Evolutionary conservation across 2,888 invertebrate species (phyloP), one percentile per base, ranked within the genome.

Genomic region (Parelbella ahira): DNA sequence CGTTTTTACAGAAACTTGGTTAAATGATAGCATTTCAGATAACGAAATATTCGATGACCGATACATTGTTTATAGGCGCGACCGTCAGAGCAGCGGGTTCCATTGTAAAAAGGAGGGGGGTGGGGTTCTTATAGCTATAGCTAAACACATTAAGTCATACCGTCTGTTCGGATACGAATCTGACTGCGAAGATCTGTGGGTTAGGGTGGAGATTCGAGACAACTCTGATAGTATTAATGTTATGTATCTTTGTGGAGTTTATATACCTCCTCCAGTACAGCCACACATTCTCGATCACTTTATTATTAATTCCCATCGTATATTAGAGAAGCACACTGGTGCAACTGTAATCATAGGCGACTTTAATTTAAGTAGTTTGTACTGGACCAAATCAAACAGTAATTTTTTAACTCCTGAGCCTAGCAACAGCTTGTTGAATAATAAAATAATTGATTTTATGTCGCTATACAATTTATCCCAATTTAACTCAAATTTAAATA

Each of bases 201-300:
- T 48, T 12, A 42, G 18, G 4, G 1, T 47, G 2, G 29, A 47
- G 6, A 6, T 38, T 2, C 4, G 3, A 2, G n/a, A 27, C 3
- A n/a, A 8, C 2, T 8, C 24, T n/a, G 12, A 7, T 10, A 13
- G 1, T 7, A n/a, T 19, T 19, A 30, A 19, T 7, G 1, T 10
- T 8, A 3, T 45, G 10, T 18, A 20, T 12, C 7, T 47, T 4
- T 45, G 39, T 29, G 28, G 34, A 10, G 44, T 37, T 10, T 37
- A 44, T 20, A 13, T 47, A 11, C 47, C 47, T 2, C 36, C 41
- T 10, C 41, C 44, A 1, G 20, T 47, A 0, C 36, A 39, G 24
- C 30, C 10, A 21, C 37, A 47, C 23, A 23, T 44, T 8, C 7
- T 44, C 2, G 32, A 47, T 0, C 39, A 44, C 21, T 44, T 38